These are phyloP conservation scores for Scartelaos histophorus DNA, from an alignment of 2,113 vertebrate species.

Conservation along the genomic window DNA sequence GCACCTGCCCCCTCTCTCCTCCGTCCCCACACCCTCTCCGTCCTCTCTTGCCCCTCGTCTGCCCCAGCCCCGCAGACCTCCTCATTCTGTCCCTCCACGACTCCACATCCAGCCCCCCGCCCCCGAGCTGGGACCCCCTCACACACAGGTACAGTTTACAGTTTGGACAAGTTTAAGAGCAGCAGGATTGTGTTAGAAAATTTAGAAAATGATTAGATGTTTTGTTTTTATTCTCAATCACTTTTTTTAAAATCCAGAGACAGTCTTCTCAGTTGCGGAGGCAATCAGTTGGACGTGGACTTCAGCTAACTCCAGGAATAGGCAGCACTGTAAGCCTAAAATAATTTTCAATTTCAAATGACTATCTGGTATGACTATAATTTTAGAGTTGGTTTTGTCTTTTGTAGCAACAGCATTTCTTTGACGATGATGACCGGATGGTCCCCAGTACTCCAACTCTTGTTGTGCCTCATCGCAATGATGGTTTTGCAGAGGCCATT, in stretches of 20 bases:
- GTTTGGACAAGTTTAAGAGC: too few relatives aligned
- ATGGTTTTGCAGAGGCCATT: conserved; percentile 97
- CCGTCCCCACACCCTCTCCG: conserved; percentile 78
- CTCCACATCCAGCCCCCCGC: conserved; percentile 94
- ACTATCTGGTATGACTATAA: not conserved
- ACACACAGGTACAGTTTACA: conserved; percentile 79
- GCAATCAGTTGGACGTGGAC: conserved; percentile 90
- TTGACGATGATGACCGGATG: conserved; percentile 97
- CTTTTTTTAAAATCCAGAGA: conserved; percentile 60
- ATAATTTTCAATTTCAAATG: not conserved
- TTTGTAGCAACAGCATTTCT: conserved; percentile 89
- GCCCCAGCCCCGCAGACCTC: conserved; percentile 85
- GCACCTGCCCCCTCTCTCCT: conserved; percentile 72
- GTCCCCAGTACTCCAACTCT: conserved; percentile 98
- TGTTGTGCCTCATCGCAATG: conserved; percentile 94
- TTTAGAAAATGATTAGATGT: not conserved
- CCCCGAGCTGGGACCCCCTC: conserved; percentile 89
- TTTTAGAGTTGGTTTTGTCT: conserved; percentile 2
- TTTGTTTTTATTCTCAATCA: not conserved
- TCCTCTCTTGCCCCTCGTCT: conserved; percentile 83
- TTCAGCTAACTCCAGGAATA: conserved; percentile 93
- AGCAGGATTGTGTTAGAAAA: not conserved
- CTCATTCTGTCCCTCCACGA: conserved; percentile 88
- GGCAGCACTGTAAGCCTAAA: conserved; percentile 85
- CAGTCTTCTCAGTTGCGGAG: conserved; percentile 79